Percentiles rank a stretch among this genome's conserved stretches.
These are phyloP conservation scores for Teleogryllus oceanicus DNA, from an alignment of 2,888 invertebrate species.

Conservation along the genomic window DNA sequence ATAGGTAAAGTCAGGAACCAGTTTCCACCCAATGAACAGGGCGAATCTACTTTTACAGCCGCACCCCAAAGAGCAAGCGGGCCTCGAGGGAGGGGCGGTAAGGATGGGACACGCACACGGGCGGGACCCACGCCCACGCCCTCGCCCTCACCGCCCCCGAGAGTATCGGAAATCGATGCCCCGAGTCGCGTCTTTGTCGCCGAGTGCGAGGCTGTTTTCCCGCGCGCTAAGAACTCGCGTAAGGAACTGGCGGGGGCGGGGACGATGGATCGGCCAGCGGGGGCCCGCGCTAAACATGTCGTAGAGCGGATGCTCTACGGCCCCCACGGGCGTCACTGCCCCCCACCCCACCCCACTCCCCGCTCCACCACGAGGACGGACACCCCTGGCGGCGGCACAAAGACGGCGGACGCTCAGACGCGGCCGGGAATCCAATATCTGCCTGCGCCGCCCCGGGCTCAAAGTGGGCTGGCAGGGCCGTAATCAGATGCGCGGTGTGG, in stretches of 20 bases:
- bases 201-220: not conserved
- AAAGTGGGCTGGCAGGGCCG: not conserved
- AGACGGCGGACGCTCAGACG: not conserved
- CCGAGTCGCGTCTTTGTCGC: not conserved
- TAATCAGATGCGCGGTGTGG: not conserved
- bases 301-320: not conserved
- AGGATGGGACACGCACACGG: not conserved
- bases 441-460: not conserved
- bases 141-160: not conserved
- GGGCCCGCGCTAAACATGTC: not conserved
- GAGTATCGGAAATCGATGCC: not conserved
- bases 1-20: not conserved
- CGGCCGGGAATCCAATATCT: not conserved
- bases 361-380: not conserved
- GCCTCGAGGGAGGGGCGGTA: too few species aligned
- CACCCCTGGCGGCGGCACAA: not conserved
- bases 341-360: not conserved
- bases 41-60: not conserved
- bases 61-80: too few species aligned
- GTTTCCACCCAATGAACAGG: not conserved
- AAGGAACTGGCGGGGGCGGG: not conserved
- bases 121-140: not conserved
- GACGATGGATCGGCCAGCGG: not conserved
- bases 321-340: not conserved
- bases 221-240: conserved; percentile 11